A percentile compares a stretch with the other conserved stretches of the same genome.
Conservation (phyloP, 1,140 invertebrate genomes). For the Manduca sexta region DNA sequence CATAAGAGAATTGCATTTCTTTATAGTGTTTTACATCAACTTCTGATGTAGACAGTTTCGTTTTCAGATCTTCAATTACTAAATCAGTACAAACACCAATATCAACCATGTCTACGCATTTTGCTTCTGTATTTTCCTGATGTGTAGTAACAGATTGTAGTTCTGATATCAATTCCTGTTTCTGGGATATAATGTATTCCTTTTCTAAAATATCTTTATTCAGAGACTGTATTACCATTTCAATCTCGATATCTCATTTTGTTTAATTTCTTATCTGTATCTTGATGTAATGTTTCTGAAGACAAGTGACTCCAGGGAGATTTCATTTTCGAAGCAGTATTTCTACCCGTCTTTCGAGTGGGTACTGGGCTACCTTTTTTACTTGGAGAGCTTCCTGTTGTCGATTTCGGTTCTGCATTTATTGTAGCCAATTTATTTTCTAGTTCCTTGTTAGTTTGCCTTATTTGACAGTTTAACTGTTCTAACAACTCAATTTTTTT, state of each 20-base stretch:
- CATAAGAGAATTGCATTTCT: constrained; percentile 12
- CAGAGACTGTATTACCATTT: constrained; percentile 57
- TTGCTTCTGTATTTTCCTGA: constrained; percentile 25
- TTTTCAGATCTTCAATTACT: constrained; percentile 15
- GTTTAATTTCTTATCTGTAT: constrained; percentile 48
- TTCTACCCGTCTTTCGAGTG: constrained; percentile 51
- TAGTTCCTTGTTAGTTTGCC: constrained; percentile 72
- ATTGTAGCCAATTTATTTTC: constrained; percentile 69
- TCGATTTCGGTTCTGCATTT: constrained; percentile 36
- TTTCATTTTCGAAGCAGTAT: constrained; percentile 45
- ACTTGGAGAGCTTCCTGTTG: constrained; percentile 24
- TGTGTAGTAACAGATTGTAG: constrained; percentile 27
- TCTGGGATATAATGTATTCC: constrained; percentile 59
- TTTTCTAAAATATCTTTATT: constrained; percentile 70
- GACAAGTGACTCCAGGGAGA: constrained; percentile 63
- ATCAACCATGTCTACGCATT: constrained; percentile 25
- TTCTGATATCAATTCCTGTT: constrained; percentile 45
- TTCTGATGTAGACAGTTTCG: background rate
- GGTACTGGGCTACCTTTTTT: constrained; percentile 54
- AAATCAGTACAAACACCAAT: constrained; percentile 22
- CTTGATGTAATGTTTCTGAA: constrained; percentile 42
- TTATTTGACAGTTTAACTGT: constrained; percentile 71
- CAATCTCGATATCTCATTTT: constrained; percentile 45
- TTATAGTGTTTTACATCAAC: background rate
- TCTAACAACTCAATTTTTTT: constrained; percentile 70